Percentiles rank a stretch among this genome's conserved stretches.
Conservation (phyloP, 2,888 invertebrate species). For the Alentia gelatinosa region DNA sequence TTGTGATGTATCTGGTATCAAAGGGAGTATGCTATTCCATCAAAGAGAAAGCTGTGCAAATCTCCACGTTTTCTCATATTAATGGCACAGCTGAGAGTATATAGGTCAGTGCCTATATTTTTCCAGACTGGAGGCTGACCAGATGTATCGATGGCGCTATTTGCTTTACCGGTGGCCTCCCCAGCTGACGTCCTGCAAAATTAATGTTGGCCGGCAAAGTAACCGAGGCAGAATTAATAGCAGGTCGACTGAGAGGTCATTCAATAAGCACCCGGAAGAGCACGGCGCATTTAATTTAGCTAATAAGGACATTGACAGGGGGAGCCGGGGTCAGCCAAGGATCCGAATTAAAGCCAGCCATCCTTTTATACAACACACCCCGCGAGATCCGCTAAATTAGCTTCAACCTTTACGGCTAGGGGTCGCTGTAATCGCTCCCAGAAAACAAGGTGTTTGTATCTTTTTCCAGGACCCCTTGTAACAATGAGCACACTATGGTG, state of each 20-base stretch:
- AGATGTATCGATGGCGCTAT: neutral
- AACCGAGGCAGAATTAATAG: constrained; percentile 30
- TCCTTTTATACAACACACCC: neutral
- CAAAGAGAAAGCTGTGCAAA: neutral
- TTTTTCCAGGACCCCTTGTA: neutral
- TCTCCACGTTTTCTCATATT: neutral
- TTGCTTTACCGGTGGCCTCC: neutral
- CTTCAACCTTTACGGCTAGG: neutral
- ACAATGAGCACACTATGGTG: neutral
- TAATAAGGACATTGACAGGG: constrained; percentile 24
- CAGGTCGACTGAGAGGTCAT: constrained; percentile 15
- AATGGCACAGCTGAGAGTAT: neutral
- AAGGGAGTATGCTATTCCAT: neutral
- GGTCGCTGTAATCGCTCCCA: neutral
- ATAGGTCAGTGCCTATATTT: neutral
- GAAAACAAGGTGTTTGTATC: neutral
- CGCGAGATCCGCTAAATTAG: neutral
- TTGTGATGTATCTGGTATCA: neutral
- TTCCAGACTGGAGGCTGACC: neutral
- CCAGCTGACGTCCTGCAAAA: neutral
- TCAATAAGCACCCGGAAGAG: constrained; percentile 24
- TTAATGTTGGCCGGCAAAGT: neutral
- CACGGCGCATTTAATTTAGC: constrained; percentile 20
- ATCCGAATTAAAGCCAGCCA: neutral
- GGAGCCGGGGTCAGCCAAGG: neutral